phyloP scores from a whole-genome alignment of 2,113 vertebrate species.

The Labeo catla region DNA sequence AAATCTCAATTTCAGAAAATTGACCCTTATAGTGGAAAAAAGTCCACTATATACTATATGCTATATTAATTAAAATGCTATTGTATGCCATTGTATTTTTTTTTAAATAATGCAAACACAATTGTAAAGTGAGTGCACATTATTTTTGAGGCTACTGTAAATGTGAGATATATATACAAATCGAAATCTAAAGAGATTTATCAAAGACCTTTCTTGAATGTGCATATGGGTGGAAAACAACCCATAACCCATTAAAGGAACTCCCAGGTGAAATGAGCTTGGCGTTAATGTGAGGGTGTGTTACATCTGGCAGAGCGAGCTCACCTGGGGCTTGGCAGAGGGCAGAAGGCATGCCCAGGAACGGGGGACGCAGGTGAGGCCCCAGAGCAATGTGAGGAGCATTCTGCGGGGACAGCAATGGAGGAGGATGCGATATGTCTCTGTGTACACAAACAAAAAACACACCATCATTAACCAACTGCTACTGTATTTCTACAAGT shows the following conservation, averaged over 20 bases:
- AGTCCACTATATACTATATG: background rate
- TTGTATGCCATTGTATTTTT: background rate
- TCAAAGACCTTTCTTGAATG: background rate
- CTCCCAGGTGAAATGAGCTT: slow-evolving; percentile 6
- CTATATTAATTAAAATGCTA: background rate
- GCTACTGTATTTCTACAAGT: background rate
- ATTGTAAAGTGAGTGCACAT: background rate
- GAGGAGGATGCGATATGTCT: slow-evolving; percentile 90
- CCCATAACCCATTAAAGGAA: slow-evolving; percentile 1
- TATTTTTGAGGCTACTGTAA: background rate
- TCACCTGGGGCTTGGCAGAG: slow-evolving; percentile 95
- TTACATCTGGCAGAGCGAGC: slow-evolving; percentile 45
- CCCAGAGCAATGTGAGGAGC: slow-evolving; percentile 93
- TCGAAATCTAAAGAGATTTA: background rate
- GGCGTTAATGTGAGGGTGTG: background rate
- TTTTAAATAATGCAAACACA: background rate
- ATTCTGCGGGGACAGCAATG: slow-evolving; percentile 90
- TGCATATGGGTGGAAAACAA: background rate
- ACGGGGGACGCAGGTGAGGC: slow-evolving; percentile 92
- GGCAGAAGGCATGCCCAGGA: slow-evolving; percentile 92
- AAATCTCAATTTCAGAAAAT: too few species aligned
- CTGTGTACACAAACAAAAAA: slow-evolving; percentile 71
- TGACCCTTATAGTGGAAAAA: background rate
- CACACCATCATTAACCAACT: slow-evolving; percentile 9
- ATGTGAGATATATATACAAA: background rate